phyloP scores from a whole-genome alignment of 2,888 invertebrate genomes.

The Meteorus cinctellus region DNA sequence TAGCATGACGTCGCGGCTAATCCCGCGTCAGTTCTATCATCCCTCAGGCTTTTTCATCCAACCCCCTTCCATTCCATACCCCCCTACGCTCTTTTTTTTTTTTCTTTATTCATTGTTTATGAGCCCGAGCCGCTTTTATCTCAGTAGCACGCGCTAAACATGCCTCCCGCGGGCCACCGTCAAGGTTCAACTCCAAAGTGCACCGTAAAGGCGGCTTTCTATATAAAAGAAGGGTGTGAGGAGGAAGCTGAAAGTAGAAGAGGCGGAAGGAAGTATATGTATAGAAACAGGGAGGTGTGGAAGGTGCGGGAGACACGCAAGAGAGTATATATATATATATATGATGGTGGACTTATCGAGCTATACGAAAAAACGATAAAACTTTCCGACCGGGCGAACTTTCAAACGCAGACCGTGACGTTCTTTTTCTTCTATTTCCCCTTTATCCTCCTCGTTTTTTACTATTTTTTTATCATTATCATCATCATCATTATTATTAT shows the following conservation, averaged over 20 bases:
- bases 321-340: slow-evolving; percentile 16
- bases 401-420: slow-evolving; percentile 46
- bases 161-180: slow-evolving; percentile 25
- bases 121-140: slow-evolving; percentile 43
- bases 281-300: background rate
- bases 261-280: slow-evolving; percentile 21
- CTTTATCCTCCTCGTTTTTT: slow-evolving; percentile 24
- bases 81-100: background rate
- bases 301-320: slow-evolving; percentile 22
- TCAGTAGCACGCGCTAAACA: slow-evolving; percentile 30
- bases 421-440: slow-evolving; percentile 21
- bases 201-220: slow-evolving; percentile 33
- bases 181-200: slow-evolving; percentile 26
- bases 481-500: background rate
- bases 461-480: background rate
- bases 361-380: slow-evolving; percentile 51
- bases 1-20: slow-evolving; percentile 37
- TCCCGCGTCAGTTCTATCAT: slow-evolving; percentile 42
- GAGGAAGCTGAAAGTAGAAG: slow-evolving; percentile 21
- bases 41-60: slow-evolving; percentile 33
- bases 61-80: slow-evolving; percentile 1
- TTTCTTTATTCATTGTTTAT: slow-evolving; percentile 43
- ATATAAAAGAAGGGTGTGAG: slow-evolving; percentile 6
- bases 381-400: slow-evolving; percentile 51
- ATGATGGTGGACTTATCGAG: slow-evolving; percentile 40